A percentile compares a stretch with the other conserved stretches of the same genome.
Evolutionary conservation across 2,888 invertebrate species (phyloP).

Genomic region (Mesorhabditis belari): DNA sequence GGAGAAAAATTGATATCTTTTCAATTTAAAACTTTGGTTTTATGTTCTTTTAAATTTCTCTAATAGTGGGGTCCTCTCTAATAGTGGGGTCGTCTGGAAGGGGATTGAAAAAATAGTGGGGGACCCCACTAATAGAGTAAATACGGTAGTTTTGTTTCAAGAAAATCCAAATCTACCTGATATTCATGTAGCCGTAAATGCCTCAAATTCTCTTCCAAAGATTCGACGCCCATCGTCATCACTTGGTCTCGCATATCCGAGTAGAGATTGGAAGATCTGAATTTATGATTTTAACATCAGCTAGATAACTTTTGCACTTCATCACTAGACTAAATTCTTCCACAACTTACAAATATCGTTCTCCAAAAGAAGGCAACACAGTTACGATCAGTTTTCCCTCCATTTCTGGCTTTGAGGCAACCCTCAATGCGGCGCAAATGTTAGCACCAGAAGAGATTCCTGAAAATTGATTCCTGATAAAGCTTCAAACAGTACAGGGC

Average conservation of each 20-base stretch:
- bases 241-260: conserved; percentile 39
- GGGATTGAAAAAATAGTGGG: too few relatives aligned
- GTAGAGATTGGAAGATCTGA: conserved; percentile 43
- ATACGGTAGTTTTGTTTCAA: too few relatives aligned
- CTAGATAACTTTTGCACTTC: neutral
- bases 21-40: too few relatives aligned
- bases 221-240: conserved; percentile 30
- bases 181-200: conserved; percentile 38
- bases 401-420: conserved; percentile 42
- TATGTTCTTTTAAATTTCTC: too few relatives aligned
- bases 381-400: conserved; percentile 47
- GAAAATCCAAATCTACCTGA: conserved; percentile 16
- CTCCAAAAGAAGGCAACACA: conserved; percentile 48
- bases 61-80: too few relatives aligned
- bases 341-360: conserved; percentile 44
- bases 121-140: too few relatives aligned
- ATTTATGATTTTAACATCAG: neutral
- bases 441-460: conserved; percentile 51
- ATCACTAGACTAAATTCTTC: neutral
- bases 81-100: too few relatives aligned
- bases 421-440: conserved; percentile 37
- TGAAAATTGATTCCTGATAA: too few relatives aligned
- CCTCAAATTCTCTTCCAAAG: conserved; percentile 36
- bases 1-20: too few relatives aligned
- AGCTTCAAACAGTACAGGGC: neutral